Evolutionary conservation across 2,888 invertebrate species (phyloP).

Genomic region (Sinelater perroti): DNA sequence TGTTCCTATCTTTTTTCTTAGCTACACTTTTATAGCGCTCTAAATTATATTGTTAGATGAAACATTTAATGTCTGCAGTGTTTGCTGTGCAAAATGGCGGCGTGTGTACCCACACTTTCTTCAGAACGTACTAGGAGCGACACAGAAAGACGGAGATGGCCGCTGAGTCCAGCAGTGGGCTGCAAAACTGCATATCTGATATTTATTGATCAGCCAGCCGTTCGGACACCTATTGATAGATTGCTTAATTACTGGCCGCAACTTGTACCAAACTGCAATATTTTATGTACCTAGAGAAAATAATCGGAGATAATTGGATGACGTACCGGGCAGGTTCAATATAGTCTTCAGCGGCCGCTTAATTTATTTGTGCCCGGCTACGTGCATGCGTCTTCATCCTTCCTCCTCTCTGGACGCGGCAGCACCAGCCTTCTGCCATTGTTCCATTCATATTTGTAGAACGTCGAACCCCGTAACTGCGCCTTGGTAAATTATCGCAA

Average conservation of each 20-base stretch:
- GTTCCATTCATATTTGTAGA: conserved; percentile 20
- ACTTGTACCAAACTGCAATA: conserved; percentile 53
- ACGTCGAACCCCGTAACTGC: conserved; percentile 15
- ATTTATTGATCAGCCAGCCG: conserved; percentile 42
- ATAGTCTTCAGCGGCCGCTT: conserved; percentile 21
- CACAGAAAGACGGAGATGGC: conserved; percentile 28
- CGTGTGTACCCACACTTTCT: conserved; percentile 1
- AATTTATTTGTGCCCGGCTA: conserved; percentile 23
- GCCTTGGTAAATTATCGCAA: conserved; percentile 12
- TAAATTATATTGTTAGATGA: no score
- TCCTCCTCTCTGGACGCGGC: conserved; percentile 2
- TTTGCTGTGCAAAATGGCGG: not conserved
- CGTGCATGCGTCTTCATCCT: conserved; percentile 17
- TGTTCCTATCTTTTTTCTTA: no score
- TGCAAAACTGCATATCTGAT: conserved; percentile 40
- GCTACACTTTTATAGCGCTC: no score
- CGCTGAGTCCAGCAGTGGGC: conserved; percentile 30
- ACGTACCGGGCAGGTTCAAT: conserved; percentile 37
- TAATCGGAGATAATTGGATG: conserved; percentile 58
- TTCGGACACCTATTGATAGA: conserved; percentile 56
- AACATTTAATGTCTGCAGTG: no score
- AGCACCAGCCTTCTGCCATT: conserved; percentile 15
- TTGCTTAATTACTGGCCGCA: conserved; percentile 58
- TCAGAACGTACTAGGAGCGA: conserved; percentile 7
- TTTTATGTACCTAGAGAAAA: conserved; percentile 57